phyloP scores from a whole-genome alignment of 2,113 vertebrate genomes.

The Geococcyx californianus region DNA sequence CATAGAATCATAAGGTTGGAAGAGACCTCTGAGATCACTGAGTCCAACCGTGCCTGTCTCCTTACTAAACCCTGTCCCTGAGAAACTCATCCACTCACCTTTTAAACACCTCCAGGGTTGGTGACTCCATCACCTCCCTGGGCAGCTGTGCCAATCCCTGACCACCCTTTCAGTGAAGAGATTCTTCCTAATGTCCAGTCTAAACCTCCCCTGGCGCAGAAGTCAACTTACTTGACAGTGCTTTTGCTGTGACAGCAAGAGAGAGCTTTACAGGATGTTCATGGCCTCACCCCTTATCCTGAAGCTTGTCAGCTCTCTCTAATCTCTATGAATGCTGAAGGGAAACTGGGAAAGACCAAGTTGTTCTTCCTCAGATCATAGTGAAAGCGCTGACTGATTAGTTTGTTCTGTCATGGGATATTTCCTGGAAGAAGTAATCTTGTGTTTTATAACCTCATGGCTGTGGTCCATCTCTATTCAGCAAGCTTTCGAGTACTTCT shows the following conservation, averaged over 20 bases:
- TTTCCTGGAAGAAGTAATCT: slow-evolving; percentile 24
- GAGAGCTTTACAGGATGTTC: background rate
- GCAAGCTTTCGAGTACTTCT: background rate
- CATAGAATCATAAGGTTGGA: no score
- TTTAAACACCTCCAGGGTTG: no score
- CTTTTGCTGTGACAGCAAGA: background rate
- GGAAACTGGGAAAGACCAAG: background rate
- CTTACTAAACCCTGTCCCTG: no score
- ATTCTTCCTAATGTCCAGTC: no score
- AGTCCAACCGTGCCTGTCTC: no score
- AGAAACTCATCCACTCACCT: no score
- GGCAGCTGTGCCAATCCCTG: no score
- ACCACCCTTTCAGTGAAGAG: no score
- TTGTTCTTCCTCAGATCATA: background rate
- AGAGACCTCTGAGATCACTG: no score
- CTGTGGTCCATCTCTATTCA: background rate
- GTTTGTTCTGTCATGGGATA: background rate
- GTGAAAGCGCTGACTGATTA: background rate
- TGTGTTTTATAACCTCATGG: background rate
- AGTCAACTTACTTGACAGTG: background rate
- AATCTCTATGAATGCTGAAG: background rate
- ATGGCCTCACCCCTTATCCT: slow-evolving; percentile 2
- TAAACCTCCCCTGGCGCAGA: no score
- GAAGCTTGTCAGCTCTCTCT: background rate
- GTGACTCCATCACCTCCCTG: no score